Percentiles rank a stretch among this genome's conserved stretches.
These are phyloP conservation scores for Microctenopoma stevenorrisi DNA, from an alignment of 2,797 vertebrate genomes.

Conservation along the genomic window DNA sequence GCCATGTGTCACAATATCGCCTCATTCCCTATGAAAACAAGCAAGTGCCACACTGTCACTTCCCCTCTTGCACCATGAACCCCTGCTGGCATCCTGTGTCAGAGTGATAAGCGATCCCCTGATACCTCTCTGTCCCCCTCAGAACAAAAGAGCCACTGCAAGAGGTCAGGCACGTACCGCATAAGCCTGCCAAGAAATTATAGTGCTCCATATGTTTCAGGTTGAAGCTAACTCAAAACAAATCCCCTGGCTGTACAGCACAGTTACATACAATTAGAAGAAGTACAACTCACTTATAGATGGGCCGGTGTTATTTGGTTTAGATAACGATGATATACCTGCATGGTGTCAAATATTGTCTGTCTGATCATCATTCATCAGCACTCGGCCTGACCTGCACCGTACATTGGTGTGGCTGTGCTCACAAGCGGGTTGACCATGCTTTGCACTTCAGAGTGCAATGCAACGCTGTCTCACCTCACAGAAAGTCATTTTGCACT, in stretches of 20 bases:
- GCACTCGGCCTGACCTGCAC: conserved; percentile 41
- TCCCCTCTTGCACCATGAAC: conserved; percentile 75
- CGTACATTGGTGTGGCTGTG: conserved; percentile 64
- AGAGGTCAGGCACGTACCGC: conserved; percentile 71
- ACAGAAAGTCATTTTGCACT: conserved; percentile 29
- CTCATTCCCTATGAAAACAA: conserved; percentile 76
- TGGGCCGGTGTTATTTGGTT: conserved; percentile 46
- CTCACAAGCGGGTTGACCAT: conserved; percentile 8
- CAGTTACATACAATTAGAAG: conserved; percentile 65
- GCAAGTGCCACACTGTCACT: conserved; percentile 74
- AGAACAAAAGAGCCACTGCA: conserved; percentile 79
- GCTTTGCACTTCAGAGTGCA: conserved; percentile 22
- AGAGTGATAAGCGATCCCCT: conserved; percentile 79
- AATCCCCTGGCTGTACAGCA: conserved; percentile 55
- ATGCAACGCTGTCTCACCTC: conserved; percentile 37
- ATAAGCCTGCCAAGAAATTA: conserved; percentile 72
- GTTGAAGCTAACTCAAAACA: conserved; percentile 75
- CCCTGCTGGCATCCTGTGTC: conserved; percentile 80
- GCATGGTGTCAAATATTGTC: conserved; percentile 65
- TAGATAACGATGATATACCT: conserved; percentile 65
- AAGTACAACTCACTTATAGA: conserved; percentile 60
- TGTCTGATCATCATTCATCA: conserved; percentile 54
- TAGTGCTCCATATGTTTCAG: conserved; percentile 72
- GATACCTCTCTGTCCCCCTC: conserved; percentile 62
- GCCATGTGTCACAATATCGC: conserved; percentile 70